Evolutionary conservation across 1,140 invertebrate species (phyloP), one percentile per base, ranked within the genome.

Genomic region (Brachionus koreanus): DNA sequence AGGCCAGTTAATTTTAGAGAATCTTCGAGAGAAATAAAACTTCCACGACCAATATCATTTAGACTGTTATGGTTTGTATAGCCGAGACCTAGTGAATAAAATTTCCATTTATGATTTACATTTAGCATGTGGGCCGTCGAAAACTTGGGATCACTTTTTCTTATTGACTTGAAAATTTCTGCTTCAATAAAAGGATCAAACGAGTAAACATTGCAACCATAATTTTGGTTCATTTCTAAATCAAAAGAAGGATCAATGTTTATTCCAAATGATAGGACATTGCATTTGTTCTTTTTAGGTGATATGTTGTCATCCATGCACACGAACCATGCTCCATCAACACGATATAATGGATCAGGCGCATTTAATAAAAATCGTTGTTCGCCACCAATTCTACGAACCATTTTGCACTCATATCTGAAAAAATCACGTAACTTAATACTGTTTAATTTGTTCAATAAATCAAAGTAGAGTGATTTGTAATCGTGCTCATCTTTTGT

Each of bases 291-390:
- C 23, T 33, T 69, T 5, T 6, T 69, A 9, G 29, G 67, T 23
- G n/a, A 9, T 19, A 69, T 5, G 7, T 37, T 5, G 5, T 7
- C 29, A 23, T 69, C 67, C 35, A 69, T 39, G 67, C 67, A 69
- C 13, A 69, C 67, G 19, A 69, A 69, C 67, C 67, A 69, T 37
- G 67, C 23, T 37, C 67, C 67, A 9, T 69, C 67, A 39, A 69
- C 33, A 9, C 67, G 35, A n/a, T 43, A 69, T 23, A 39, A 43
- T 16, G 35, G 35, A 43, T 69, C 35, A 3, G 67, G 67, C 10
- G 67, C 19, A 43, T 69, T 69, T 7, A 23, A 5, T 23, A 37
- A 7, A n/a, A 39, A 43, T 16, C 39, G n/a, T 16, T n/a, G n/a
- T 43, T 39, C 35, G 10, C 67, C 67, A 0, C 67, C 67, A 1